Evolutionary conservation across 2,797 vertebrate genomes (phyloP), one percentile per base, ranked within the genome.

Genomic region (Thripadectes ignobilis): DNA sequence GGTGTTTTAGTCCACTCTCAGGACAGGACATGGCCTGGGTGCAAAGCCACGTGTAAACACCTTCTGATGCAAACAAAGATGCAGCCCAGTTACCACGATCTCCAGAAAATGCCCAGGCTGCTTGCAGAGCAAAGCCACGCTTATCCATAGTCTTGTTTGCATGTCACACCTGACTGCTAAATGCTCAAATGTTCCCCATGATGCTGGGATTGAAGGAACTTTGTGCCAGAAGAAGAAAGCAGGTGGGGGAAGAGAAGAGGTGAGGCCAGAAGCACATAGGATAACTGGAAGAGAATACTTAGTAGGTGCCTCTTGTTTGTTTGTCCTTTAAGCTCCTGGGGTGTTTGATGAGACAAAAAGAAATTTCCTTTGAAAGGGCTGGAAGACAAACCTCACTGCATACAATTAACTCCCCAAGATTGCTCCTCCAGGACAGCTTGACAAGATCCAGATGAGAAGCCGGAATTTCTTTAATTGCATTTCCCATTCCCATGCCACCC

Each of bases 381-480:
- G 58, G 36, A 93, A 77, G 80, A 75, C 17, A 91, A 84, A 82
- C 7, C 63, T 92, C 66, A 17, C 58, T 59, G 51, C 45, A 48
- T 57, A 32, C 29, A 2, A 26, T 76, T 76, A 91, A 69, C 32
- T 81, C 39, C 32, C 27, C 1, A 3, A 49, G 69, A 77, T 7
- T 18, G 6, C 29, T 89, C 80, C 84, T 61, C 23, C 80, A 77
- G 74, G 83, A 57, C 67, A 87, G 45, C 81, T 76, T 29, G 63
- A 36, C 36, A 34, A 82, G 67, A 61, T 75, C 67, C 88, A 92
- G 51, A 59, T 11, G 55, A 93, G 87, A 62, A 89, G 66, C 49
- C 75, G 69, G 75, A 80, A 91, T 83, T 89, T 76, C 65, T 89
- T 58, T 83, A 86, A 93, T 52, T 89, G 87, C 23, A 62, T 34